Percentiles rank a stretch among this genome's conserved stretches.
These are phyloP conservation scores for Chesias legatella DNA, from an alignment of 2,888 invertebrate species.

Conservation along the genomic window DNA sequence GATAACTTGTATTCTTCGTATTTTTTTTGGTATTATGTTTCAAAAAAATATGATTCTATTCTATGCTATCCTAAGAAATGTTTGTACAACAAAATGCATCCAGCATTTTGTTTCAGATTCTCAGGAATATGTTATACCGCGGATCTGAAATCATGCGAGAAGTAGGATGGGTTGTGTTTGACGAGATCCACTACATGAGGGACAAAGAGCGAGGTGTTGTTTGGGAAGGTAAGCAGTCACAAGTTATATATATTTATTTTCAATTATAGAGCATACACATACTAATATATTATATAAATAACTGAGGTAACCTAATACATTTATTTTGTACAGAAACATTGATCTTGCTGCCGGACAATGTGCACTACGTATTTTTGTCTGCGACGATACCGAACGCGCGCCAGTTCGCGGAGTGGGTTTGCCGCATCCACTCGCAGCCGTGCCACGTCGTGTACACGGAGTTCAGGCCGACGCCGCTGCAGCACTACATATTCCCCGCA, in stretches of 20 bases:
- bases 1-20: too few species aligned
- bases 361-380: conserved; percentile 98
- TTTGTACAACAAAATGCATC: too few species aligned
- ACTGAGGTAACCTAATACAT: not conserved
- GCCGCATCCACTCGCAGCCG: conserved; percentile 95
- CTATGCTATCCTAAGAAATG: too few species aligned
- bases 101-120: conserved; percentile 85
- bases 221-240: conserved; percentile 93
- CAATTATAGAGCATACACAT: too few species aligned
- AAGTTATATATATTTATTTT: too few species aligned
- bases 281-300: too few species aligned
- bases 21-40: too few species aligned
- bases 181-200: conserved; percentile 99
- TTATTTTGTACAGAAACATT: conserved; percentile 87
- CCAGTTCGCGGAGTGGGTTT: conserved; percentile 97
- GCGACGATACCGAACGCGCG: conserved; percentile 99
- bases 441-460: conserved; percentile 99
- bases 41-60: too few species aligned
- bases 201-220: conserved; percentile 99
- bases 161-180: conserved; percentile 99
- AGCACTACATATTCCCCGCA: conserved; percentile 98
- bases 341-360: conserved; percentile 97
- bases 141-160: conserved; percentile 99
- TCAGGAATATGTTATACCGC: conserved; percentile 98
- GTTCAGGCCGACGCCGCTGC: conserved; percentile 97